Conservation (phyloP, 1,140 invertebrate genomes). For the Magallana gigas region DNA sequence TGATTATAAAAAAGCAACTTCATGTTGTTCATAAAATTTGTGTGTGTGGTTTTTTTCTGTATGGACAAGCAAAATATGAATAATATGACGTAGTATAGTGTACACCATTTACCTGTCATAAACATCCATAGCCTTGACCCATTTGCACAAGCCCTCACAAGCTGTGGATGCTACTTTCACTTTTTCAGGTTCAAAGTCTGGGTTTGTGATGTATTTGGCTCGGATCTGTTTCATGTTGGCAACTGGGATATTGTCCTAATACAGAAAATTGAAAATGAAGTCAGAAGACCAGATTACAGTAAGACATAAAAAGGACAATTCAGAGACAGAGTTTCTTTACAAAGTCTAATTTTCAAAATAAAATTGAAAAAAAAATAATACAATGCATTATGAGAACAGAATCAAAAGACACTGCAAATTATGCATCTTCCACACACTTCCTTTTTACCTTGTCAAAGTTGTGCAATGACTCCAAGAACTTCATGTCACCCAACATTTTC, state of each 20-base stretch:
- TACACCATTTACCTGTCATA: slow-evolving; percentile 76
- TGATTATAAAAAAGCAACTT: background rate
- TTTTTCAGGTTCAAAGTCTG: slow-evolving; percentile 80
- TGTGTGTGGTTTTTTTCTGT: background rate
- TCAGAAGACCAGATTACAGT: too few species aligned
- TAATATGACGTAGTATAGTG: too few species aligned
- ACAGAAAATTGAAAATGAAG: background rate
- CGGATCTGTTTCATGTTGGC: slow-evolving; percentile 78
- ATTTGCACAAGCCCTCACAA: slow-evolving; percentile 79
- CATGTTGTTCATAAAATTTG: background rate
- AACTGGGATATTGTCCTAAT: slow-evolving; percentile 77
- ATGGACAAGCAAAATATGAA: too few species aligned
- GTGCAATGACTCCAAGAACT: slow-evolving; percentile 78
- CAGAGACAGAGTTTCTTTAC: too few species aligned
- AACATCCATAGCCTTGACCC: slow-evolving; percentile 79
- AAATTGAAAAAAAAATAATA: too few species aligned
- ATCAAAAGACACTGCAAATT: too few species aligned
- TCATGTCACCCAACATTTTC: slow-evolving; percentile 79
- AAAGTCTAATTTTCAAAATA: too few species aligned
- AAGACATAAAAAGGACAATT: too few species aligned
- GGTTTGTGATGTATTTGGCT: slow-evolving; percentile 78
- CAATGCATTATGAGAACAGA: too few species aligned
- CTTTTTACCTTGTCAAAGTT: slow-evolving; percentile 77
- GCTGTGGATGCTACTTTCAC: slow-evolving; percentile 78
- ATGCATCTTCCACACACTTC: too few species aligned